Conservation (phyloP, 1,140 invertebrate species). For the Cepaea nemoralis region DNA sequence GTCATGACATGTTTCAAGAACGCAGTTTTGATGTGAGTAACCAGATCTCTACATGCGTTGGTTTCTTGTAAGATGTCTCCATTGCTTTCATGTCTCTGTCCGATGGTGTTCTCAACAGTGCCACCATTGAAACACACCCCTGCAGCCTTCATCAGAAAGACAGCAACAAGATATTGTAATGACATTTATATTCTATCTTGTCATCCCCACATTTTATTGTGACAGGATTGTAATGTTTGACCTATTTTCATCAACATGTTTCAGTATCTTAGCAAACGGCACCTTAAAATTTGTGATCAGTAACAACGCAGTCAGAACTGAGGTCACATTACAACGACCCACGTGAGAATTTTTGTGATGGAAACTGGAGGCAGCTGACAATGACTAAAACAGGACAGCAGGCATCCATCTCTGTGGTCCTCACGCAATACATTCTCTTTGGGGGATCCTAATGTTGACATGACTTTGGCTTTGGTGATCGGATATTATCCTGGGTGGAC, state of each 20-base stretch:
- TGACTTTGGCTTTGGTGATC: conserved; percentile 53
- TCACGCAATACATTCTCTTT: conserved; percentile 27
- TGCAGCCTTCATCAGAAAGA: no score
- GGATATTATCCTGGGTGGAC: conserved; percentile 60
- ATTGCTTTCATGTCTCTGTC: no score
- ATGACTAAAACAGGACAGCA: conserved; percentile 55
- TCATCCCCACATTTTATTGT: no score
- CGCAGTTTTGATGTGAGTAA: no score
- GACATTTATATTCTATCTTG: no score
- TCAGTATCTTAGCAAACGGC: conserved; percentile 55
- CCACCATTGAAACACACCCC: no score
- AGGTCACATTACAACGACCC: conserved; percentile 50
- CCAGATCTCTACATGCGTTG: no score
- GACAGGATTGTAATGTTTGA: background rate
- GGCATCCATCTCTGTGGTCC: conserved; percentile 51
- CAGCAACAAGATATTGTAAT: no score
- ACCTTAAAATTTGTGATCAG: conserved; percentile 62
- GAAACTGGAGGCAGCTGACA: conserved; percentile 54
- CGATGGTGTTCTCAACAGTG: no score
- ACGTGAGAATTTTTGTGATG: conserved; percentile 63
- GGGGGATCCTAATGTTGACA: conserved; percentile 50
- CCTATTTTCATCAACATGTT: background rate
- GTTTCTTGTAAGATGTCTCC: no score
- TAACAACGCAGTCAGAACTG: conserved; percentile 46
- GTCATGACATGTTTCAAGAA: no score